Percentiles rank a stretch among this genome's conserved stretches.
These are phyloP conservation scores for Drosophila virilis DNA, from an alignment of 1,140 invertebrate genomes.

Conservation along the genomic window DNA sequence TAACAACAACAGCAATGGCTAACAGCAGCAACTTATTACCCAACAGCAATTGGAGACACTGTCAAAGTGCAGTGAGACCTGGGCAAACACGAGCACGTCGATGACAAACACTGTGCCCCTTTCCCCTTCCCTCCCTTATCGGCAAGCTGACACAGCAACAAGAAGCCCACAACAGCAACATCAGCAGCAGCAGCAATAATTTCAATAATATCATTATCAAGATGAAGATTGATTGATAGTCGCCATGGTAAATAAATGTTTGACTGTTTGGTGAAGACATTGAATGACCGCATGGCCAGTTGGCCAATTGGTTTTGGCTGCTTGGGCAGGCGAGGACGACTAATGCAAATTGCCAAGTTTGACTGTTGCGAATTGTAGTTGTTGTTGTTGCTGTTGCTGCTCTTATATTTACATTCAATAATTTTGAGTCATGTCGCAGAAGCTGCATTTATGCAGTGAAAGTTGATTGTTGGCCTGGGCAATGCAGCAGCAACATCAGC, in stretches of 20 bases:
- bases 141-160: not conserved
- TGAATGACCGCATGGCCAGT: constrained; percentile 34
- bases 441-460: constrained; percentile 55
- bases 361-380: constrained; percentile 29
- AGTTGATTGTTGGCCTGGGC: constrained; percentile 57
- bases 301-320: constrained; percentile 22
- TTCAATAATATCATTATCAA: constrained; percentile 81
- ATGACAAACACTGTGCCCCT: constrained; percentile 49
- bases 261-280: constrained; percentile 54
- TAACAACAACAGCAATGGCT: constrained; percentile 18
- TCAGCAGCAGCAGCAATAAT: constrained; percentile 40
- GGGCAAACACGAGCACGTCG: constrained; percentile 6
- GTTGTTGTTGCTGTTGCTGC: not conserved
- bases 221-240: constrained; percentile 77
- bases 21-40: constrained; percentile 49
- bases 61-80: constrained; percentile 4
- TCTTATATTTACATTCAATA: constrained; percentile 59
- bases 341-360: constrained; percentile 31
- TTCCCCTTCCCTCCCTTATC: too few relatives aligned
- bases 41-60: constrained; percentile 48
- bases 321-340: not conserved
- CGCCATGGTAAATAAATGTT: constrained; percentile 37
- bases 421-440: constrained; percentile 58
- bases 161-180: constrained; percentile 2
- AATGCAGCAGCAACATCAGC: constrained; percentile 17